Evolutionary conservation across 2,888 invertebrate genomes (phyloP).

Genomic region (Morpho helenor): DNA sequence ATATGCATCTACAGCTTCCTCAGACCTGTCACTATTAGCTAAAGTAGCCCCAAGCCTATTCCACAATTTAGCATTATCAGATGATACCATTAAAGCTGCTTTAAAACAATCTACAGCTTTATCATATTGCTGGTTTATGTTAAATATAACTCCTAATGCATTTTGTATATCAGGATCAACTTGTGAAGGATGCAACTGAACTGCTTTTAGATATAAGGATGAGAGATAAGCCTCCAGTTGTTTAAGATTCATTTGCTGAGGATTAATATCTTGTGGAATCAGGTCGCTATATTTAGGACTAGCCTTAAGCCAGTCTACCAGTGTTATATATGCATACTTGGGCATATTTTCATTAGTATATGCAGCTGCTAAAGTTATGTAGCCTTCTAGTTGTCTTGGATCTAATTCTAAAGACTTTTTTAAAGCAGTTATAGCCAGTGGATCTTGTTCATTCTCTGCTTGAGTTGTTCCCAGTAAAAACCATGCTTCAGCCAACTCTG

Average conservation of each 20-base stretch:
- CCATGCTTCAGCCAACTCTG: conserved; percentile 91
- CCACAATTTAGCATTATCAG: conserved; percentile 94
- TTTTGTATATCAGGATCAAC: conserved; percentile 95
- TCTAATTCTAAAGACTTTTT: conserved; percentile 90
- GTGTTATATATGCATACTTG: conserved; percentile 90
- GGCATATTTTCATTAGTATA: conserved; percentile 98
- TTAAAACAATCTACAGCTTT: conserved; percentile 98
- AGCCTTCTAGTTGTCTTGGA: conserved; percentile 88
- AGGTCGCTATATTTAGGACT: conserved; percentile 91
- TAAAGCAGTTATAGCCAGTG: conserved; percentile 93
- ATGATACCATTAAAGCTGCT: conserved; percentile 90
- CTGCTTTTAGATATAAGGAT: conserved; percentile 87
- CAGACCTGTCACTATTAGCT: conserved; percentile 96
- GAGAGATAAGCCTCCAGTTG: conserved; percentile 82
- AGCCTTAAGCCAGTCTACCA: conserved; percentile 87
- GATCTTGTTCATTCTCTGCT: conserved; percentile 99
- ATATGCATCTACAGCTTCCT: conserved; percentile 98
- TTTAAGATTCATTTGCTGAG: conserved; percentile 61
- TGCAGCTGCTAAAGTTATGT: conserved; percentile 95
- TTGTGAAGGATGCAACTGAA: conserved; percentile 84
- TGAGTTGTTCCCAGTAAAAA: conserved; percentile 93
- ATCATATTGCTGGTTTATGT: conserved; percentile 95
- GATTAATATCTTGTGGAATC: conserved; percentile 74
- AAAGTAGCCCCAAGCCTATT: conserved; percentile 98
- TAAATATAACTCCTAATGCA: conserved; percentile 96